A percentile compares a stretch with the other conserved stretches of the same genome.
phyloP scores from a whole-genome alignment of 1,140 invertebrate genomes.

The Monomorium pharaonis region DNA sequence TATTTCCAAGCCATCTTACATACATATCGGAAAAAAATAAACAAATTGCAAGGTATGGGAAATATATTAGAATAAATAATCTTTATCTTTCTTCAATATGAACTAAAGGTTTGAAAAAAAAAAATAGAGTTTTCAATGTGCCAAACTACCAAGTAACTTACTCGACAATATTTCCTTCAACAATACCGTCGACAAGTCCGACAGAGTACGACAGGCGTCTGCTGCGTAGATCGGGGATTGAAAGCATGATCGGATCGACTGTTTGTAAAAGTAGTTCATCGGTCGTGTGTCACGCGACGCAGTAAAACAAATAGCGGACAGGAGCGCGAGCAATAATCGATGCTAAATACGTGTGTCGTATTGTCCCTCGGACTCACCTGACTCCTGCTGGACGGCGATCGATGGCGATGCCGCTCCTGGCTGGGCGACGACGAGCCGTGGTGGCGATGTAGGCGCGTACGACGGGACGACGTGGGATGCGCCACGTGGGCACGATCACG shows the following conservation, averaged over 20 bases:
- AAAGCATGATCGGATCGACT: constrained; percentile 44
- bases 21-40: background rate
- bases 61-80: background rate
- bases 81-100: background rate
- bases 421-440: constrained; percentile 79
- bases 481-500: constrained; percentile 84
- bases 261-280: constrained; percentile 30
- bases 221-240: constrained; percentile 21
- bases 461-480: constrained; percentile 84
- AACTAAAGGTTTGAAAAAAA: background rate
- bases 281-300: constrained; percentile 30
- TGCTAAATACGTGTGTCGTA: background rate
- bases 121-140: background rate
- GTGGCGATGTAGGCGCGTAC: constrained; percentile 79
- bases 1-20: background rate
- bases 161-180: background rate
- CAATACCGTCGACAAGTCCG: background rate
- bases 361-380: constrained; percentile 79
- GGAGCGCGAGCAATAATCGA: constrained; percentile 41
- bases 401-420: constrained; percentile 78
- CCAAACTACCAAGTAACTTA: background rate
- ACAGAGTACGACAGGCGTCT: constrained; percentile 36
- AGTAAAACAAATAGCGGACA: constrained; percentile 38
- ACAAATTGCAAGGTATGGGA: background rate
- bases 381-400: constrained; percentile 80